These are phyloP conservation scores for Parauchenoglanis punctatus DNA, from an alignment of 2,797 vertebrate species.

Conservation along the genomic window DNA sequence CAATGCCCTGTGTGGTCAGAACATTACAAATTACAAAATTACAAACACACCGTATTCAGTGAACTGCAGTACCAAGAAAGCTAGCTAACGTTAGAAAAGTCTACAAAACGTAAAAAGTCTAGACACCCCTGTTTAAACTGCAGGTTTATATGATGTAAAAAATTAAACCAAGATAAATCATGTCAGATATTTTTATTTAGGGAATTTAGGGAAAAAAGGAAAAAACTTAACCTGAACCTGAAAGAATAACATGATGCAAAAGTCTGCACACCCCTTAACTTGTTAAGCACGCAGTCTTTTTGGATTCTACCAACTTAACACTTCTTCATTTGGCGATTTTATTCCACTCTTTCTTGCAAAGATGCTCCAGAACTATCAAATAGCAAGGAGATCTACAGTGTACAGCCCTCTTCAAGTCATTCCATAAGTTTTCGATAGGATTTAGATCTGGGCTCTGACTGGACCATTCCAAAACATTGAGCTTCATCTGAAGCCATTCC, in stretches of 20 bases:
- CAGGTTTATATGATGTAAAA: too few relatives aligned
- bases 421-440: background rate
- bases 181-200: background rate
- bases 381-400: background rate
- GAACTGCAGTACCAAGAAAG: background rate
- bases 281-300: too few relatives aligned
- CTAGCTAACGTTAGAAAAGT: background rate
- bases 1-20: too few relatives aligned
- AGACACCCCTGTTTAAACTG: background rate
- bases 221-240: background rate
- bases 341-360: background rate
- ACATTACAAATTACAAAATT: too few relatives aligned
- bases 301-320: background rate
- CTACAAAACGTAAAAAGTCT: background rate
- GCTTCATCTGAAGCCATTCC: too few relatives aligned
- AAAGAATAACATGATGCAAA: background rate
- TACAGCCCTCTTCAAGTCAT: background rate
- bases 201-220: background rate
- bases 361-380: background rate
- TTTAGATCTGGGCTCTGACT: background rate
- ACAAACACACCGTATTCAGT: too few relatives aligned
- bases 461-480: too few relatives aligned
- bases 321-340: background rate
- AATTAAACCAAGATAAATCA: background rate
- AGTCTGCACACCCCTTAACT: background rate